Conservation (phyloP, 2,113 vertebrate genomes). For the Misgurnus anguillicaudatus region DNA sequence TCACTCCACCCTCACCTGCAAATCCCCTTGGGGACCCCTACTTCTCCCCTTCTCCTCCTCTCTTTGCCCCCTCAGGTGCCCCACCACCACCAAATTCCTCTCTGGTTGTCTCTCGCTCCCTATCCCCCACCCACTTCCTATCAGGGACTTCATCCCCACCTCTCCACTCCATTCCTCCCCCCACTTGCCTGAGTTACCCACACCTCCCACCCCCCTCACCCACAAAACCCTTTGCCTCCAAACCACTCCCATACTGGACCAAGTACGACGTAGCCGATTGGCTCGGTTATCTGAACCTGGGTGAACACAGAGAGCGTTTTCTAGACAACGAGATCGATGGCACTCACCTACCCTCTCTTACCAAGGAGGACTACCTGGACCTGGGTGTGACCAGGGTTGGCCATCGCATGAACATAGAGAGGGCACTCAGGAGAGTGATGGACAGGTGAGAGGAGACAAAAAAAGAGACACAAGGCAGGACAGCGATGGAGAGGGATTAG, state of each 20-base stretch:
- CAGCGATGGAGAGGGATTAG: slow-evolving; percentile 16
- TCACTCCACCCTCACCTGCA: slow-evolving; percentile 76
- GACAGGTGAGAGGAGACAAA: slow-evolving; percentile 79
- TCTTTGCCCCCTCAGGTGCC: slow-evolving; percentile 81
- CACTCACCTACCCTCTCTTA: slow-evolving; percentile 88
- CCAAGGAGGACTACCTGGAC: slow-evolving; percentile 94
- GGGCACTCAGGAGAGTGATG: slow-evolving; percentile 87
- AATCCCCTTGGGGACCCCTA: slow-evolving; percentile 81
- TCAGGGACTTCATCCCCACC: slow-evolving; percentile 76
- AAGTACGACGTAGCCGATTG: slow-evolving; percentile 95
- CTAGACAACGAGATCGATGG: slow-evolving; percentile 97
- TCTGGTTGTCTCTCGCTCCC: slow-evolving; percentile 80
- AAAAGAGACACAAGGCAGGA: slow-evolving; percentile 19
- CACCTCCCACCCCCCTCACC: slow-evolving; percentile 82
- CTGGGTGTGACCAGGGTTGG: slow-evolving; percentile 93
- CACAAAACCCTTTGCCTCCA: slow-evolving; percentile 89
- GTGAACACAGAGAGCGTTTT: slow-evolving; percentile 89
- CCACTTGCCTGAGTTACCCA: slow-evolving; percentile 81
- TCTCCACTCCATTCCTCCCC: slow-evolving; percentile 71
- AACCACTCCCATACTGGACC: slow-evolving; percentile 92
- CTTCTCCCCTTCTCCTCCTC: slow-evolving; percentile 81
- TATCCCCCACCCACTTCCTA: slow-evolving; percentile 88
- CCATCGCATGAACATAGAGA: slow-evolving; percentile 94
- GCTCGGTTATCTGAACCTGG: slow-evolving; percentile 88
- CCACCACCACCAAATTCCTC: slow-evolving; percentile 77